These are phyloP conservation scores for Brienomyrus longianalis DNA, from an alignment of 2,113 vertebrate genomes.

Conservation along the genomic window DNA sequence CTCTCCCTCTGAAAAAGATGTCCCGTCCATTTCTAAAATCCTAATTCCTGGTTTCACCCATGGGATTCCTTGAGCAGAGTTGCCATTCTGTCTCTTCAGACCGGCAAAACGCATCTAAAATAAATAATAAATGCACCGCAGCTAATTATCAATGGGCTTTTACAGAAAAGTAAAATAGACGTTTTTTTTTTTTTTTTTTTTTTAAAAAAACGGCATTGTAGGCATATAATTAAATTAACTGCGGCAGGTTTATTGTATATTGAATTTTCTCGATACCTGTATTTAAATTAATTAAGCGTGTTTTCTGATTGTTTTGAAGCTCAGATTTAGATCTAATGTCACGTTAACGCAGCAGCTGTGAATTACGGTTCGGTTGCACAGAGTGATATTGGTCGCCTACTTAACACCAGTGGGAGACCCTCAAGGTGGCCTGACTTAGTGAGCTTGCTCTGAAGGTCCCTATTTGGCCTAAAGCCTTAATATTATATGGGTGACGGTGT, in stretches of 20 bases:
- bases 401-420: background rate
- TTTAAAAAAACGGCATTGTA: background rate
- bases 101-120: background rate
- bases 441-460: background rate
- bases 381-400: background rate
- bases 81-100: background rate
- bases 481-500: background rate
- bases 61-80: background rate
- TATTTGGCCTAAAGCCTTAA: background rate
- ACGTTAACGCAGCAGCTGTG: background rate
- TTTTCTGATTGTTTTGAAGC: background rate
- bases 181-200: background rate
- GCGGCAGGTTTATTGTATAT: background rate
- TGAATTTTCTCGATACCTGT: background rate
- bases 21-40: background rate
- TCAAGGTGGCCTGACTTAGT: background rate
- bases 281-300: background rate
- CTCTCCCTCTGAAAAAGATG: conserved; percentile 63
- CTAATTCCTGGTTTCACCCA: background rate
- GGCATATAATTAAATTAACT: background rate
- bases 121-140: background rate
- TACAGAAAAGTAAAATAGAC: background rate
- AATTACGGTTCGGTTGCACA: background rate
- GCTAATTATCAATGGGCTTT: background rate
- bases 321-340: background rate